Evolutionary conservation across 2,797 vertebrate genomes (phyloP).

Genomic region (Gastrophryne carolinensis): DNA sequence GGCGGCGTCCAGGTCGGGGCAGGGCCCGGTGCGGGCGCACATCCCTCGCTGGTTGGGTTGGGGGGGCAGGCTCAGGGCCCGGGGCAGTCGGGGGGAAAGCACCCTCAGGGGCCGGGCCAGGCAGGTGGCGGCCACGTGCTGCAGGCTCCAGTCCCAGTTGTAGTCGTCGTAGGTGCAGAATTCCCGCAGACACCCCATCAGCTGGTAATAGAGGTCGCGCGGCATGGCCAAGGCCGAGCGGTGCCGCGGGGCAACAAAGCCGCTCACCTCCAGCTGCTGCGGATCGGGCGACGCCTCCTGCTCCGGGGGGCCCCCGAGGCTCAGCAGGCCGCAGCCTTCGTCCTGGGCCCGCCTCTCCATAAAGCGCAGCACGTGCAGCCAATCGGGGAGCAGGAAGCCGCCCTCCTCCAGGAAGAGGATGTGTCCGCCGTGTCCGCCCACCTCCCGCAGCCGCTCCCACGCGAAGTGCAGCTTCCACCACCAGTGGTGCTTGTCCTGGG

Average conservation of each 20-base stretch:
- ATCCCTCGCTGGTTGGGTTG: constrained; percentile 54
- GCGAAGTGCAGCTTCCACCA: constrained; percentile 82
- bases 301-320: constrained; percentile 30
- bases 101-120: constrained; percentile 75
- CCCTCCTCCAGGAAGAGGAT: constrained; percentile 75
- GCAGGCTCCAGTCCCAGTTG: constrained; percentile 83
- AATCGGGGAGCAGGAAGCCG: constrained; percentile 76
- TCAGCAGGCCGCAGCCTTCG: constrained; percentile 60
- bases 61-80: constrained; percentile 64
- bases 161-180: constrained; percentile 81
- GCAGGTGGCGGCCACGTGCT: constrained; percentile 74
- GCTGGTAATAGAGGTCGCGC: constrained; percentile 74
- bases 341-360: constrained; percentile 64
- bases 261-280: constrained; percentile 63
- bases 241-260: constrained; percentile 75
- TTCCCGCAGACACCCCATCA: constrained; percentile 73
- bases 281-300: constrained; percentile 19
- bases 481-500: constrained; percentile 81
- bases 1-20: constrained; percentile 1
- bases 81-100: constrained; percentile 64
- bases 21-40: constrained; percentile 41
- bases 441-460: constrained; percentile 70
- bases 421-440: constrained; percentile 70
- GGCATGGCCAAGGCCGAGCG: constrained; percentile 75
- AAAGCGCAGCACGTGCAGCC: constrained; percentile 66